phyloP scores from a whole-genome alignment of 2,113 vertebrate genomes.

The Osmerus eperlanus region DNA sequence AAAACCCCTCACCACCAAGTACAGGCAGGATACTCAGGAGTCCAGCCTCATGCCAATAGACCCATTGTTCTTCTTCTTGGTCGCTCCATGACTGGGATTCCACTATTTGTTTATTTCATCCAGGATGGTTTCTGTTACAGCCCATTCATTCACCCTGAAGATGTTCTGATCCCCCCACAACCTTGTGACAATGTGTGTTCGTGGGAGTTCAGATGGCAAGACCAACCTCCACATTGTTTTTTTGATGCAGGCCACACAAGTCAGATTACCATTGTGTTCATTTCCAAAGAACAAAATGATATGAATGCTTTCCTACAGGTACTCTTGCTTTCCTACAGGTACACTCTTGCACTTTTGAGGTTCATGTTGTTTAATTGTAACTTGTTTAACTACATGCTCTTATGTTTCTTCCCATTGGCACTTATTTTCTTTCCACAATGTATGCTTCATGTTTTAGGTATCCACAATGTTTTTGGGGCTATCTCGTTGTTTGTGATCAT shows the following conservation, averaged over 20 bases:
- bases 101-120: conserved; percentile 41
- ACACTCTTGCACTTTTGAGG: too few relatives aligned
- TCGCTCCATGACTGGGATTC: conserved; percentile 7
- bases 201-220: background rate
- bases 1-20: conserved; percentile 75
- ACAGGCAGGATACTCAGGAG: conserved; percentile 66
- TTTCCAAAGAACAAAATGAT: too few relatives aligned
- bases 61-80: conserved; percentile 1
- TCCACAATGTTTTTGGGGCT: too few relatives aligned
- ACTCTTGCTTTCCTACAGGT: too few relatives aligned
- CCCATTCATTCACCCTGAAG: conserved; percentile 44
- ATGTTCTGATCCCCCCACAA: background rate
- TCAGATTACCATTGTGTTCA: background rate
- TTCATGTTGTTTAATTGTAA: too few relatives aligned
- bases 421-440: too few relatives aligned
- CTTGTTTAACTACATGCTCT: too few relatives aligned
- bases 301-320: too few relatives aligned
- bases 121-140: conserved; percentile 31
- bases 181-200: conserved; percentile 9
- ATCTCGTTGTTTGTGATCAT: too few relatives aligned
- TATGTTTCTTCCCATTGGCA: too few relatives aligned
- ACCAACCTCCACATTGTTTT: background rate
- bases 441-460: too few relatives aligned
- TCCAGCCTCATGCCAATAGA: conserved; percentile 23
- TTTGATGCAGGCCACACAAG: background rate